Conservation (phyloP, 1,140 invertebrate species). For the Aphaenogaster floridana region DNA sequence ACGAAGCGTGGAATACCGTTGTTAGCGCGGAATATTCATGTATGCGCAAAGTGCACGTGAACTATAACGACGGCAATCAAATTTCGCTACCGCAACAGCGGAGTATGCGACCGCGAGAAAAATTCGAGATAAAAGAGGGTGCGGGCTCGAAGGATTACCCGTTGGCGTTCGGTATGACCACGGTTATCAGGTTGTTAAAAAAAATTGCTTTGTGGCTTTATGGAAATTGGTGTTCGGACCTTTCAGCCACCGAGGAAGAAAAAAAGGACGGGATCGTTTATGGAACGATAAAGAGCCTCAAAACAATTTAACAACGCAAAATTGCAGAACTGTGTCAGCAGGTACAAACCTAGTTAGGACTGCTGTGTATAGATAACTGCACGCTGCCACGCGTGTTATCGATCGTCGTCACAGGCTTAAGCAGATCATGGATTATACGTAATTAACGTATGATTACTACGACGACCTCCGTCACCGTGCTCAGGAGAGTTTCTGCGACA, state of each 20-base stretch:
- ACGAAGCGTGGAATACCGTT: slow-evolving; percentile 57
- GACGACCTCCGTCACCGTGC: slow-evolving; percentile 46
- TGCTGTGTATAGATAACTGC: neutral
- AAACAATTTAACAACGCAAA: neutral
- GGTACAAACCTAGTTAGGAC: slow-evolving; percentile 13
- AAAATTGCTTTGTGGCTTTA: slow-evolving; percentile 32
- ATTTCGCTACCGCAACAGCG: slow-evolving; percentile 55
- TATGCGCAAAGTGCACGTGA: slow-evolving; percentile 62
- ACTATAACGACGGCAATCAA: slow-evolving; percentile 64
- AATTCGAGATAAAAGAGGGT: slow-evolving; percentile 49
- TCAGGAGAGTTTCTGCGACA: slow-evolving; percentile 59
- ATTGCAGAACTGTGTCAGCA: slow-evolving; percentile 3
- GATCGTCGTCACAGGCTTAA: slow-evolving; percentile 57
- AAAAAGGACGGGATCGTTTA: neutral
- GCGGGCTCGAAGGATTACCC: slow-evolving; percentile 33
- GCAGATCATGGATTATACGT: slow-evolving; percentile 69
- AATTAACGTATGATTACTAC: slow-evolving; percentile 70
- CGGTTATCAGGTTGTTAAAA: slow-evolving; percentile 22
- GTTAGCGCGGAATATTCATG: slow-evolving; percentile 62
- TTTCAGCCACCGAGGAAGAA: neutral
- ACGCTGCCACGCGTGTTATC: neutral
- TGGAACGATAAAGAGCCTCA: neutral
- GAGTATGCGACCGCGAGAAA: slow-evolving; percentile 52
- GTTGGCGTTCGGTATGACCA: slow-evolving; percentile 10
- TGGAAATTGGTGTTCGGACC: slow-evolving; percentile 39